Percentiles rank a stretch among this genome's conserved stretches.
Evolutionary conservation across 1,140 invertebrate species (phyloP).

Genomic region (Branchinecta lynchi): DNA sequence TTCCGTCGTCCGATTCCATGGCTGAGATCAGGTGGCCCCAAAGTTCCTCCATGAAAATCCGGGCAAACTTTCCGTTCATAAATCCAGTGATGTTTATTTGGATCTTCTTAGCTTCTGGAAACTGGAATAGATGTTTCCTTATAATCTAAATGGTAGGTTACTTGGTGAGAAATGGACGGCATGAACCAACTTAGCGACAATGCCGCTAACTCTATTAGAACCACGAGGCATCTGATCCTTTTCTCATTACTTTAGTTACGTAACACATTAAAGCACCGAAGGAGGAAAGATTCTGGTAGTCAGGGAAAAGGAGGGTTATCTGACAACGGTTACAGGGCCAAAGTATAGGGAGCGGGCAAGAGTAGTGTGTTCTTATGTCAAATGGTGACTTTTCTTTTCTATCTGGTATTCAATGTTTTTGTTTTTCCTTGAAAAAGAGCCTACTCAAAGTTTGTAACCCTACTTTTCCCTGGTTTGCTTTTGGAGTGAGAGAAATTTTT

Average conservation of each 20-base stretch:
- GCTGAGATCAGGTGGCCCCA: conserved; percentile 91
- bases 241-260: not conserved
- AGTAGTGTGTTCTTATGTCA: too few relatives aligned
- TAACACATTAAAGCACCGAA: too few relatives aligned
- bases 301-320: too few relatives aligned
- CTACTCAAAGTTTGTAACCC: too few relatives aligned
- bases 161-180: conserved; percentile 3
- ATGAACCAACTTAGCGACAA: conserved; percentile 10
- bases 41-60: conserved; percentile 90
- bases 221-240: not conserved
- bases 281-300: too few relatives aligned
- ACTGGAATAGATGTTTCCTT: conserved; percentile 27
- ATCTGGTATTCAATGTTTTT: too few relatives aligned
- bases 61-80: conserved; percentile 91
- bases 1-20: conserved; percentile 82
- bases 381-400: too few relatives aligned
- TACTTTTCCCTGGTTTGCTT: too few relatives aligned
- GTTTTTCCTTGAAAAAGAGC: too few relatives aligned
- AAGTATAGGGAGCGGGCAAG: too few relatives aligned
- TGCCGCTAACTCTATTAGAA: not conserved
- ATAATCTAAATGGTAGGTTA: not conserved
- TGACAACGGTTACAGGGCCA: too few relatives aligned
- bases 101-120: conserved; percentile 93
- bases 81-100: conserved; percentile 99
- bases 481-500: too few relatives aligned